These are phyloP conservation scores for Atta texana DNA, from an alignment of 1,140 invertebrate genomes.

Conservation along the genomic window DNA sequence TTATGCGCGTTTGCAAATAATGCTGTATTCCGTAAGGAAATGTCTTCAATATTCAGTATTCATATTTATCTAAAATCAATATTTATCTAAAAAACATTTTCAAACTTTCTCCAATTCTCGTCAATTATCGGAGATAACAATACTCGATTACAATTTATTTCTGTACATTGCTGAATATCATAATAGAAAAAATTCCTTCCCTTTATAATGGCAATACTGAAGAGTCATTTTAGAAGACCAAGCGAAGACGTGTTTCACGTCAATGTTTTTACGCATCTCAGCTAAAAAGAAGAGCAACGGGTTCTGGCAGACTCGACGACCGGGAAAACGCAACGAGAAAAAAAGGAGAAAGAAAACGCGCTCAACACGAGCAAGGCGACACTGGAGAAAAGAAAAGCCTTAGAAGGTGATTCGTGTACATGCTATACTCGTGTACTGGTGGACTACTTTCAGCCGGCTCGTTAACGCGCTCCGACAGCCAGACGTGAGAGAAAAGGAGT, in stretches of 20 bases:
- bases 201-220: slow-evolving; percentile 1
- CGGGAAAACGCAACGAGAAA: slow-evolving; percentile 18
- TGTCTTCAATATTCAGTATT: not conserved
- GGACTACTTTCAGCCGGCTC: slow-evolving; percentile 63
- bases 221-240: slow-evolving; percentile 1
- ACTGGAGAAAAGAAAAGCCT: slow-evolving; percentile 40
- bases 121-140: slow-evolving; percentile 25
- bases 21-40: not conserved
- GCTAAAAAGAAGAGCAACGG: slow-evolving; percentile 20
- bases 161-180: not conserved
- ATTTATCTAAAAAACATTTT: slow-evolving; percentile 11
- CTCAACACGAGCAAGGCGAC: slow-evolving; percentile 45
- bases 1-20: not conserved
- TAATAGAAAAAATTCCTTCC: not conserved
- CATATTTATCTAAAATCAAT: slow-evolving; percentile 2
- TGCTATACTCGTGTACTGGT: slow-evolving; percentile 8
- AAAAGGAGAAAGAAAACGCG: slow-evolving; percentile 24
- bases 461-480: slow-evolving; percentile 64
- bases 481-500: slow-evolving; percentile 58
- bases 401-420: slow-evolving; percentile 22
- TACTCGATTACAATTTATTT: slow-evolving; percentile 28
- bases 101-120: slow-evolving; percentile 12
- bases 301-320: not conserved
- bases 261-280: slow-evolving; percentile 36
- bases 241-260: slow-evolving; percentile 22